Evolutionary conservation across 2,888 invertebrate genomes (phyloP), one percentile per base, ranked within the genome.

Genomic region (Hirtodrosophila cameraria): DNA sequence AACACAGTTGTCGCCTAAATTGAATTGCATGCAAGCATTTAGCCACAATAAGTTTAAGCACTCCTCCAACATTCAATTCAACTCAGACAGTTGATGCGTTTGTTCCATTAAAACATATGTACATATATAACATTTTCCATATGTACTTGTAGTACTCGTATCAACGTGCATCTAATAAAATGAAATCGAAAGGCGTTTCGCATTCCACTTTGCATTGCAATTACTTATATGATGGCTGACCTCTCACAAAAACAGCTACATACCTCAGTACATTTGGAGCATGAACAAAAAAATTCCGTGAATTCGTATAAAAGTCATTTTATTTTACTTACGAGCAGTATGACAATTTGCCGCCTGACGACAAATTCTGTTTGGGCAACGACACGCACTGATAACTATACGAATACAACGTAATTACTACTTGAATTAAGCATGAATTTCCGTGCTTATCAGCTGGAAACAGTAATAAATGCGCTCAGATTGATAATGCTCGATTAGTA

Each of bases 11-110:
- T 39, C 61, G 57, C 18, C 70, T 70, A 86, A n/a, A 83, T 83
- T 86, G 85, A 85, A 81, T 73, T 86, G 85, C 86, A 81, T 84
- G 86, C 72, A 63, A 75, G 64, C 64, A 61, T n/a, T 8, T 20
- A 48, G 11, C 11, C 49, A 7, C 39, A 55, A 53, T 53, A 35
- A 43, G 18, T 35, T 11, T 13, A 3, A 7, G 27, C 15, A 12
- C 28, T 15, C 15, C 33, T 35, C n/a, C 27, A 23, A 42, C 12
- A 45, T 8, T 27, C 13, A 33, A 13, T 13, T 48, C 16, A 25
- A 43, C 27, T 38, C 20, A 75, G 57, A 39, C 16, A 30, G 18
- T 8, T 35, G 36, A 20, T 13, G 30, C 18, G 12, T n/a, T n/a
- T n/a, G n/a, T n/a, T n/a, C n/a, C 31, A 30, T 35, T 36, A 33